These are phyloP conservation scores for Osmerus mordax DNA, from an alignment of 2,113 vertebrate species.

Conservation along the genomic window DNA sequence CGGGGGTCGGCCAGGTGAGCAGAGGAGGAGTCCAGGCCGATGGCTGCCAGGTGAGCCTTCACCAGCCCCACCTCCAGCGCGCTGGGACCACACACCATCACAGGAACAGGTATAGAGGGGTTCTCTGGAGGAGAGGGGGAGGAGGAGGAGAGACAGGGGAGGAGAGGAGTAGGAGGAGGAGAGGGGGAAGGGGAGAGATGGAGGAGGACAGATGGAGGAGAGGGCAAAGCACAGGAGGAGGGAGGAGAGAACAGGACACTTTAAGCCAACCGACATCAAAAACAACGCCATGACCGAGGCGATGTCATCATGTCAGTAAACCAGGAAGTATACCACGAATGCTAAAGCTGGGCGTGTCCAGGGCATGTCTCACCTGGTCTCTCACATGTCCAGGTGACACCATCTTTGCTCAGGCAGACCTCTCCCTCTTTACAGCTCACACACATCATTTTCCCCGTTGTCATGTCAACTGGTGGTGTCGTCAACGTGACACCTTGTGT, in stretches of 20 bases:
- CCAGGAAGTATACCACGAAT: background rate
- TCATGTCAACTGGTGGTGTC: slow-evolving; percentile 5
- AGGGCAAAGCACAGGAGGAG: background rate
- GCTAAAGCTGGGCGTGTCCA: slow-evolving; percentile 17
- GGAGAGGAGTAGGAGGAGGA: background rate
- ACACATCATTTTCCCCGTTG: slow-evolving; percentile 20
- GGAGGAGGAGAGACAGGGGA: background rate
- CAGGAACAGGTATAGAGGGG: background rate
- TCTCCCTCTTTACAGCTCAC: slow-evolving; percentile 12
- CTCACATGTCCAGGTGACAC: slow-evolving; percentile 28
- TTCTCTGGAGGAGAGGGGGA: slow-evolving; percentile 2
- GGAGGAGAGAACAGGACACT: too few relatives aligned
- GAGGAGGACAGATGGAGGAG: too few relatives aligned
- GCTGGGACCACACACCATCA: slow-evolving; percentile 45
- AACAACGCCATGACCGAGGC: too few relatives aligned
- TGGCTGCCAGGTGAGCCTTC: background rate
- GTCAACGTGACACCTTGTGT: background rate
- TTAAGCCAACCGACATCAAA: too few relatives aligned
- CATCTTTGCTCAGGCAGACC: slow-evolving; percentile 27
- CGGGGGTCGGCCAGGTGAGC: background rate
- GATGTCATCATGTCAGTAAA: background rate
- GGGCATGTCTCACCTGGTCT: background rate
- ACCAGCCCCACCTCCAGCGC: slow-evolving; percentile 45
- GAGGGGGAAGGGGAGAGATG: background rate
- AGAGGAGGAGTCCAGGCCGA: slow-evolving; percentile 37